Evolutionary conservation across 2,797 vertebrate genomes (phyloP).

Genomic region (Scolopax bukidnonensis): DNA sequence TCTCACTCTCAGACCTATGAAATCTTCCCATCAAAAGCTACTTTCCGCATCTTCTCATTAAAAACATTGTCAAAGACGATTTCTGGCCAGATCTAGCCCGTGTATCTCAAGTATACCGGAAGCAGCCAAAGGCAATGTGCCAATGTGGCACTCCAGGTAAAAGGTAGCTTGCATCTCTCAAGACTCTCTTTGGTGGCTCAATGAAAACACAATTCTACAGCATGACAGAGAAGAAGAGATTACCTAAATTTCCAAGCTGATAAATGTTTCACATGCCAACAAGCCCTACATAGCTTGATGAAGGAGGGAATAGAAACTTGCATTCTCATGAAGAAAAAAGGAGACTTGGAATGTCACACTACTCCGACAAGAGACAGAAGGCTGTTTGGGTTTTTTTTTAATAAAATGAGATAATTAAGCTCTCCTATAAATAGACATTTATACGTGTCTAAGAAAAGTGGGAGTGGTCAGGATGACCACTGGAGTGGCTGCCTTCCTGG

Average conservation of each 20-base stretch:
- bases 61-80: neutral
- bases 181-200: neutral
- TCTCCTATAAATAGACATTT: neutral
- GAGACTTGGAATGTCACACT: neutral
- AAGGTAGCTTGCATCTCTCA: neutral
- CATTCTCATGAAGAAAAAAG: neutral
- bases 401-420: neutral
- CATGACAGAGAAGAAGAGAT: neutral
- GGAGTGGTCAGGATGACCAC: neutral
- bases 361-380: neutral
- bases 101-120: neutral
- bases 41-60: neutral
- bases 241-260: neutral
- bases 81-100: neutral
- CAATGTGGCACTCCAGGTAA: neutral
- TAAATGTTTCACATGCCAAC: neutral
- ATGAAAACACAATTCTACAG: neutral
- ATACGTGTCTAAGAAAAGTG: neutral
- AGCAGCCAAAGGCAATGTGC: neutral
- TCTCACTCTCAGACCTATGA: neutral
- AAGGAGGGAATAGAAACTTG: neutral
- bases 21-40: neutral
- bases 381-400: accelerated
- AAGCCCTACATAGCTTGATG: neutral
- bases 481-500: neutral